Conservation (phyloP, 37 sponge, comb jelly and placozoan genomes). For the Aplysina aerophoba region DNA sequence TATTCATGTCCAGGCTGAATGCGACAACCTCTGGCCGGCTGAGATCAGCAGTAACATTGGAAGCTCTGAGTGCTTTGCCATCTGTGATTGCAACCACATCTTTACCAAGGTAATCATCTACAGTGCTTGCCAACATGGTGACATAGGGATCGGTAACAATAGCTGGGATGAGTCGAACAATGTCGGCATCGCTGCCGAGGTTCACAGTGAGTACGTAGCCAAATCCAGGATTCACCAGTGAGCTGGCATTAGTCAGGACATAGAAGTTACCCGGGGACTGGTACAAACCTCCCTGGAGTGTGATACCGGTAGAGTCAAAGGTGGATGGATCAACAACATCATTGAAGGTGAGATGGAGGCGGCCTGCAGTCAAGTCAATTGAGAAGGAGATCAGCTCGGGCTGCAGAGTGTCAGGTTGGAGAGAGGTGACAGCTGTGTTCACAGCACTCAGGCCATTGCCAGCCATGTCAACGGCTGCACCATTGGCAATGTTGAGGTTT, state of each 20-base stretch:
- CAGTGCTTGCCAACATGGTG: conserved; percentile 78
- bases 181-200: conserved; percentile 63
- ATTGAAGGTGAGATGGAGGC: conserved; percentile 72
- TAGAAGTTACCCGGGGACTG: conserved; percentile 51
- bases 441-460: conserved; percentile 10
- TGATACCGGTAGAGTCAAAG: conserved; percentile 83
- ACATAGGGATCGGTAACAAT: conserved; percentile 68
- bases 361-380: conserved; percentile 60
- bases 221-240: conserved; percentile 6
- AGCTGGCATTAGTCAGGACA: conserved; percentile 79
- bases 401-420: conserved; percentile 59
- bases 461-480: conserved; percentile 54
- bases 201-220: conserved; percentile 61
- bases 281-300: conserved; percentile 61
- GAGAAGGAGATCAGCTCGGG: conserved; percentile 63
- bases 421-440: conserved; percentile 1
- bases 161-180: conserved; percentile 55
- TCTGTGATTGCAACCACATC: conserved; percentile 83
- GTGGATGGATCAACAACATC: conserved; percentile 78
- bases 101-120: conserved; percentile 65
- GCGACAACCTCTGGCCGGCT: conserved; percentile 47
- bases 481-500: conserved; percentile 27
- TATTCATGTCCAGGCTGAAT: conserved; percentile 76
- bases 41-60: conserved; percentile 58
- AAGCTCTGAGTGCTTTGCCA: conserved; percentile 76